phyloP scores from a whole-genome alignment of 2,888 invertebrate genomes.

The Stenodera caucasica region DNA sequence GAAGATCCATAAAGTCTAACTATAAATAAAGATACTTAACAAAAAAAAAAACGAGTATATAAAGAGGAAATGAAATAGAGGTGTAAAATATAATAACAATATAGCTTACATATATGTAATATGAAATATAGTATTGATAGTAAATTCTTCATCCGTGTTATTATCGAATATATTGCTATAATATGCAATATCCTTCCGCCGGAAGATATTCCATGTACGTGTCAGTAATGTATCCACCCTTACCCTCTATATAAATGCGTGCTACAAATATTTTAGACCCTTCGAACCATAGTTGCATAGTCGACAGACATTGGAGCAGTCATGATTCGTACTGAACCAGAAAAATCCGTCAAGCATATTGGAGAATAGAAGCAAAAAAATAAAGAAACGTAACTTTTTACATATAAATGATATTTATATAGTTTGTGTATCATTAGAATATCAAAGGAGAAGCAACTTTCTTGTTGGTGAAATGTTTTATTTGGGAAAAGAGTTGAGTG shows the following conservation, averaged over 20 bases:
- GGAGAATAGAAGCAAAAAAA: too few relatives aligned
- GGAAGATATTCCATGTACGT: slow-evolving; percentile 39
- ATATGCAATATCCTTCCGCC: slow-evolving; percentile 12
- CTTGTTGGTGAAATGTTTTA: too few relatives aligned
- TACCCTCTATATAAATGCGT: not conserved
- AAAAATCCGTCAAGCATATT: not conserved
- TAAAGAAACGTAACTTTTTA: too few relatives aligned
- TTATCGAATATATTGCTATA: slow-evolving; percentile 37
- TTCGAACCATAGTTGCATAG: not conserved
- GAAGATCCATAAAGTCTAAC: too few relatives aligned
- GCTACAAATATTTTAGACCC: slow-evolving; percentile 1
- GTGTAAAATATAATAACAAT: not conserved
- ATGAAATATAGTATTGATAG: slow-evolving; percentile 40
- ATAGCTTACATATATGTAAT: too few relatives aligned
- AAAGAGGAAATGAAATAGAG: not conserved
- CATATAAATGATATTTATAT: too few relatives aligned
- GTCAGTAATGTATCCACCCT: slow-evolving; percentile 31
- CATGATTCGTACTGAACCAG: not conserved
- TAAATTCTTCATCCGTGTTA: slow-evolving; percentile 42
- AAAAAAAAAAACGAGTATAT: too few relatives aligned
- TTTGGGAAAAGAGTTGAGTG: too few relatives aligned
- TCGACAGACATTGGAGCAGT: not conserved
- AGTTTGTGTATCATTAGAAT: too few relatives aligned
- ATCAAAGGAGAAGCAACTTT: too few relatives aligned
- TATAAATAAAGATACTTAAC: too few relatives aligned